These are phyloP conservation scores for Dryas iulia DNA, from an alignment of 1,140 invertebrate genomes.

Conservation along the genomic window DNA sequence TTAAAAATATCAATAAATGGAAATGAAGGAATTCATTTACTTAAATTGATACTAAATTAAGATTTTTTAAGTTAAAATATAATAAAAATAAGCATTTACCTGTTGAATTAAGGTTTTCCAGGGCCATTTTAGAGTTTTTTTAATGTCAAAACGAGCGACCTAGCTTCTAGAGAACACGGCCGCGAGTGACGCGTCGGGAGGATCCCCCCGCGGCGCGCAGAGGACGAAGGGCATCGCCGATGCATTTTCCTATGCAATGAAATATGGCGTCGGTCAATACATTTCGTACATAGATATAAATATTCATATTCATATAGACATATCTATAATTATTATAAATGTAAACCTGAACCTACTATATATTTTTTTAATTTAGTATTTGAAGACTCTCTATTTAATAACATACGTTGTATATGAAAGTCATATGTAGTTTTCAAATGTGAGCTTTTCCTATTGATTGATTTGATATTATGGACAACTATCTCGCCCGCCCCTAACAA, in stretches of 20 bases:
- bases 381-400: too few species aligned
- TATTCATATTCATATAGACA: neutral
- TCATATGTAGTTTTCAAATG: neutral
- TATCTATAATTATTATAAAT: too few species aligned
- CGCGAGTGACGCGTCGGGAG: neutral
- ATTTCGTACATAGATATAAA: neutral
- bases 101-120: neutral
- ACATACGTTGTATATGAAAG: neutral
- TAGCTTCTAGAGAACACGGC: neutral
- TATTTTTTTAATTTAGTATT: too few species aligned
- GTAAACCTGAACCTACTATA: too few species aligned
- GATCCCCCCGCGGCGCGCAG: neutral
- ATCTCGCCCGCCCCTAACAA: neutral
- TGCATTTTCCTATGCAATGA: slow-evolving; percentile 3
- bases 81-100: neutral
- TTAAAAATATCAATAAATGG: neutral
- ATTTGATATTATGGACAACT: neutral
- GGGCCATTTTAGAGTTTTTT: slow-evolving; percentile 1
- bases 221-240: neutral
- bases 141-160: neutral
- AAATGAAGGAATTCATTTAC: neutral
- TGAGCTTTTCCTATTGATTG: neutral
- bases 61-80: neutral
- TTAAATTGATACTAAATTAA: neutral
- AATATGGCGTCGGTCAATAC: slow-evolving; percentile 3